Evolutionary conservation across 2,797 vertebrate species (phyloP), one percentile per base, ranked within the genome.

Genomic region (Myotis vivesi): DNA sequence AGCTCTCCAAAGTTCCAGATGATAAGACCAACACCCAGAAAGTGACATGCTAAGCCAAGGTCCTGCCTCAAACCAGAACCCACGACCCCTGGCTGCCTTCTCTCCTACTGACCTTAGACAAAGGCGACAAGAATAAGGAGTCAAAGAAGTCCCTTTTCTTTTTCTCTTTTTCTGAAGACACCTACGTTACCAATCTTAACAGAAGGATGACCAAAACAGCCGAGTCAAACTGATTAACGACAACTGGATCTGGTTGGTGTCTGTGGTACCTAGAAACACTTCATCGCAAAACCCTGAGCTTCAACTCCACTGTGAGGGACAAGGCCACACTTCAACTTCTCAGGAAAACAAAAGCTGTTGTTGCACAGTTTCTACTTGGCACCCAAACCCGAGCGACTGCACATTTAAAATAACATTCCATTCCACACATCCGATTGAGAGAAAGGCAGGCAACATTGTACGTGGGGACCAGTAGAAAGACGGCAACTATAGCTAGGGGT

Each of bases 311-410:
- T 16, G 57, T 1, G 28, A 87, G 38, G n/a, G 16, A 30, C 76
- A 90, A 95, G 84, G 94, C 87, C 71, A 88, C 2, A 53, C 76
- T 94, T 76, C 59, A 82, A 71, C 69, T 88, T 94, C 97, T 94
- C 59, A 86, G 93, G 84, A 87, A 95, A 96, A 90, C 77, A 95
- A 96, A 95, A 57, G 95, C 93, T 33, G 33, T 30, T 41, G 30
- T 90, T 93, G 84, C 79, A 86, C 96, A 94, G 93, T 87, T 95
- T 95, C 93, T 81, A 53, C 83, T 90, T 88, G 94, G 97, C 94
- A 92, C 79, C 36, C 76, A 96, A 86, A 93, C 91, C 72, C 17
- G 41, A 94, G 66, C 6, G 77, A 79, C 84, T 72, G 77, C 94
- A 91, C 91, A 71, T 75, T 82, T 86, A 86, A 94, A 95, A 95